These are phyloP conservation scores for Macrosteles quadrilineatus DNA, from an alignment of 1,140 invertebrate genomes.

Conservation along the genomic window DNA sequence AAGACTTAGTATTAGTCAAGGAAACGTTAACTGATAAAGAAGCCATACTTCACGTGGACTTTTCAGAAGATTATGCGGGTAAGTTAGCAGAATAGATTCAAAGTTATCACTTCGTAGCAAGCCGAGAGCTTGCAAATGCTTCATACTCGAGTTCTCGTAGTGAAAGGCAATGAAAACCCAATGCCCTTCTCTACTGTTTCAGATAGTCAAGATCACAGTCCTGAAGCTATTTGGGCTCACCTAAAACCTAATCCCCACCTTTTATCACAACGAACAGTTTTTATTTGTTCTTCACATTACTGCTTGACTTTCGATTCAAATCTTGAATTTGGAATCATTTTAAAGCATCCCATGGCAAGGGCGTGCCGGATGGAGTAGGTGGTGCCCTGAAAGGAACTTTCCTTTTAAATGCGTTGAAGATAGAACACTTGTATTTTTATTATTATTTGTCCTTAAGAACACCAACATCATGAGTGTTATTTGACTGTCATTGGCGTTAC, in stretches of 20 bases:
- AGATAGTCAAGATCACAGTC: conserved; percentile 22
- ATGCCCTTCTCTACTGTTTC: conserved; percentile 35
- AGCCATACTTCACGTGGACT: not conserved
- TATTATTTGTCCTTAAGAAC: too few relatives aligned
- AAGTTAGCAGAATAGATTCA: not conserved
- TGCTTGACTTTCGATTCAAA: too few relatives aligned
- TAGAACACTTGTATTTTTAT: too few relatives aligned
- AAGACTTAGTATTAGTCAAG: not conserved
- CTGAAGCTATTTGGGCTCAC: conserved; percentile 32
- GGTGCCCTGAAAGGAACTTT: too few relatives aligned
- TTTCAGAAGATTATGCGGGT: not conserved
- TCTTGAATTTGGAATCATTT: too few relatives aligned
- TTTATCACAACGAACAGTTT: too few relatives aligned
- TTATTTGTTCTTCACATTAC: too few relatives aligned
- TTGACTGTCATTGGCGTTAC: too few relatives aligned
- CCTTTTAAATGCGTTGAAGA: too few relatives aligned
- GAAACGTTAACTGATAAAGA: not conserved
- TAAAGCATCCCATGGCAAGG: too few relatives aligned
- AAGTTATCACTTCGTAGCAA: not conserved
- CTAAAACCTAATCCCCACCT: conserved; percentile 4
- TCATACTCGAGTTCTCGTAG: not conserved
- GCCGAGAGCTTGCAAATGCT: not conserved
- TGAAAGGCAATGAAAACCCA: not conserved
- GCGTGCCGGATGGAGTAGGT: too few relatives aligned
- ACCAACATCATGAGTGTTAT: too few relatives aligned